Evolutionary conservation across 1,140 invertebrate genomes (phyloP).

Genomic region (Cydia pomonella): DNA sequence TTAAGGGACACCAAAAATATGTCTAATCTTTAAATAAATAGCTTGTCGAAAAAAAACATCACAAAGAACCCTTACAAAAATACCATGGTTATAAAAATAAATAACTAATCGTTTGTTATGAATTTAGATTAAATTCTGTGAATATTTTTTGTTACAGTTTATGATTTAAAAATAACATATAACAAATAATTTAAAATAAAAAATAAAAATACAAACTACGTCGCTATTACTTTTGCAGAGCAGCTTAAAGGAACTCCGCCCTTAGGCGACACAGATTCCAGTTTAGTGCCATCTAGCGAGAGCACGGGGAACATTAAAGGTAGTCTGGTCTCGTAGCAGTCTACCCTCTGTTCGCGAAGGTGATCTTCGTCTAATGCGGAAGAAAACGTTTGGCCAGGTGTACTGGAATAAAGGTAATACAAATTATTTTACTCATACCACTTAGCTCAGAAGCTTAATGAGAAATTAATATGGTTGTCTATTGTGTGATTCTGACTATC

Average conservation of each 20-base stretch:
- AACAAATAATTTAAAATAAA: not conserved
- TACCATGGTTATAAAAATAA: too few species aligned
- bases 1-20: too few species aligned
- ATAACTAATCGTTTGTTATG: too few species aligned
- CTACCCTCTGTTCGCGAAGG: not conserved
- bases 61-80: too few species aligned
- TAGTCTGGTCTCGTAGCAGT: constrained; percentile 2
- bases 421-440: not conserved
- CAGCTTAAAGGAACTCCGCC: constrained; percentile 1
- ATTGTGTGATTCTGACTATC: too few species aligned
- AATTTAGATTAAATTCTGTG: too few species aligned
- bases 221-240: not conserved
- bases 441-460: not conserved
- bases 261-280: constrained; percentile 8
- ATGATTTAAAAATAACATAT: too few species aligned
- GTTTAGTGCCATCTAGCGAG: constrained; percentile 19
- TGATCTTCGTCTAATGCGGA: not conserved
- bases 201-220: not conserved
- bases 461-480: too few species aligned
- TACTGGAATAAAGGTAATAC: not conserved
- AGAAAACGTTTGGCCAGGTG: not conserved
- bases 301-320: constrained; percentile 9
- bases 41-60: too few species aligned
- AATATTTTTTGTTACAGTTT: too few species aligned
- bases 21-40: too few species aligned